phyloP scores from a whole-genome alignment of 2,113 vertebrate genomes.

The Crotalus helleri region DNA sequence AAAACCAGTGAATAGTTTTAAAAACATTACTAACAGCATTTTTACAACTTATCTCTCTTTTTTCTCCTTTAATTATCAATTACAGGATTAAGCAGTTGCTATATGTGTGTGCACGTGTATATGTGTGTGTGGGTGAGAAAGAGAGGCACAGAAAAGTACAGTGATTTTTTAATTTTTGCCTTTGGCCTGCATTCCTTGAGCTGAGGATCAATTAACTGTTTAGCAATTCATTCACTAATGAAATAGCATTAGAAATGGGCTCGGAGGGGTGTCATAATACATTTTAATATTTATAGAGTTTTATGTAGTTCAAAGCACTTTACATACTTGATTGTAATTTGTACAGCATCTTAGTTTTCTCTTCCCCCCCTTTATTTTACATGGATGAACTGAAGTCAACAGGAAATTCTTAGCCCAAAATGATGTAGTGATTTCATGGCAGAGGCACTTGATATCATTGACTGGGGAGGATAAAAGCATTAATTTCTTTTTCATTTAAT shows the following conservation, averaged over 20 bases:
- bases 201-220: neutral
- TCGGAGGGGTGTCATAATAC: neutral
- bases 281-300: neutral
- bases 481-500: neutral
- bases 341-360: neutral
- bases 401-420: neutral
- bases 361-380: too few species aligned
- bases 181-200: neutral
- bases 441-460: neutral
- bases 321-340: neutral
- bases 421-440: neutral
- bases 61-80: neutral
- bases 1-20: neutral
- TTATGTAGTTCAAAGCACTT: neutral
- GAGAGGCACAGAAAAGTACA: neutral
- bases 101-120: neutral
- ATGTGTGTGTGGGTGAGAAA: neutral
- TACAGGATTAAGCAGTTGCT: neutral
- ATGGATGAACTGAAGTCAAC: neutral
- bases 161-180: neutral
- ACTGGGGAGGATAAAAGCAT: neutral
- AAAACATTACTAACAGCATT: neutral
- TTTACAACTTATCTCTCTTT: neutral
- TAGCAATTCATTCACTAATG: neutral
- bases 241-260: neutral